Conservation (phyloP, 2,113 vertebrate species). For the Apistogramma diplotaenia region DNA sequence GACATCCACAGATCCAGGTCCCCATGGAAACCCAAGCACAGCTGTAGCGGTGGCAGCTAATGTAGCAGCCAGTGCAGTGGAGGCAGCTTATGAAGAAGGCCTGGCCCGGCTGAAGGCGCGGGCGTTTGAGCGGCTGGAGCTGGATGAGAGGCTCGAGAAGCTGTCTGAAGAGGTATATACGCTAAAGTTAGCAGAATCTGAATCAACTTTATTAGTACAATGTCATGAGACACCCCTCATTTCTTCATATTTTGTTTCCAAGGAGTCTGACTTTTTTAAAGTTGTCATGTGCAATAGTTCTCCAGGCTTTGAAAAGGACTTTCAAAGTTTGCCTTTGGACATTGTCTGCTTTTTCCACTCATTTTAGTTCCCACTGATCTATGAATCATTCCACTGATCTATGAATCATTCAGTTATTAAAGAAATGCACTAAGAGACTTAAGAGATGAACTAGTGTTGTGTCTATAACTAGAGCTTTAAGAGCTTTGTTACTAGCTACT, state of each 20-base stretch:
- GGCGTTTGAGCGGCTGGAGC: conserved; percentile 92
- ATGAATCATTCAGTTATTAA: too few relatives aligned
- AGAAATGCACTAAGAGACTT: too few relatives aligned
- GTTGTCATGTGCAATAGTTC: too few relatives aligned
- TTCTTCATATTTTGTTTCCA: background rate
- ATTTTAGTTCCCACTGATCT: background rate
- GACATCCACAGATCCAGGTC: conserved; percentile 80
- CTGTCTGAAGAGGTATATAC: conserved; percentile 87
- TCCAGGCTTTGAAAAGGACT: too few relatives aligned
- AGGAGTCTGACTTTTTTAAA: background rate
- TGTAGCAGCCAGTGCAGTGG: conserved; percentile 82
- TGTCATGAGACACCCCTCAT: background rate
- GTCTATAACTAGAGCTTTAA: too few relatives aligned
- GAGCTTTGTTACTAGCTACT: too few relatives aligned
- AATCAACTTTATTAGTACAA: background rate
- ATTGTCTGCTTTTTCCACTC: background rate
- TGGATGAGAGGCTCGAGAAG: conserved; percentile 93
- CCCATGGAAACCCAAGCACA: conserved; percentile 75
- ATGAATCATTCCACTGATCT: too few relatives aligned
- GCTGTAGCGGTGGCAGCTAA: conserved; percentile 85
- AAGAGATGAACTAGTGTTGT: too few relatives aligned
- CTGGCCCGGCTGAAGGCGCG: conserved; percentile 92
- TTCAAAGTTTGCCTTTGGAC: background rate
- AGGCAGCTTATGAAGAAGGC: conserved; percentile 93
- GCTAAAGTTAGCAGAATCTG: background rate